phyloP scores from a whole-genome alignment of 1,140 invertebrate species.

The Macrosteles quadrilineatus region DNA sequence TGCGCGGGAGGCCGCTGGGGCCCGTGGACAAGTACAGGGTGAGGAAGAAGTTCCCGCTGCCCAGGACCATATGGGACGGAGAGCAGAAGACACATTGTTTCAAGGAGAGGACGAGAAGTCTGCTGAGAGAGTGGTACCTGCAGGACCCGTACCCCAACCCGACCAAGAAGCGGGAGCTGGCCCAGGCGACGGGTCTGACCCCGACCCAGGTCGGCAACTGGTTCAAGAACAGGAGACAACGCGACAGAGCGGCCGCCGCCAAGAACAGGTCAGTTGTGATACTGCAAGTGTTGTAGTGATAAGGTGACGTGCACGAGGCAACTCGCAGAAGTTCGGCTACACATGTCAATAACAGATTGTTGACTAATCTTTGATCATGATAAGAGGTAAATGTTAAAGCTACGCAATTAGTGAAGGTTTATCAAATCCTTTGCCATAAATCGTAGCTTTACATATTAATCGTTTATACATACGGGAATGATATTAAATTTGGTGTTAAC shows the following conservation, averaged over 20 bases:
- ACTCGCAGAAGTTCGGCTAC: no score
- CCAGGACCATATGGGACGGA: slow-evolving; percentile 99
- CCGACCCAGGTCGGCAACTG: slow-evolving; percentile 99
- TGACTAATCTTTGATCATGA: no score
- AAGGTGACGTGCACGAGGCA: no score
- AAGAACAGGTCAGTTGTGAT: slow-evolving; percentile 83
- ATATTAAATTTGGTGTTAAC: no score
- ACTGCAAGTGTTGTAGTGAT: neutral
- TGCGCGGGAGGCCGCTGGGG: slow-evolving; percentile 91
- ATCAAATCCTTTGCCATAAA: no score
- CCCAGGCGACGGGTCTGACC: slow-evolving; percentile 95
- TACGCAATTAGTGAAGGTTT: no score
- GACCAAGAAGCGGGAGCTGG: slow-evolving; percentile 97
- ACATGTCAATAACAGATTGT: no score
- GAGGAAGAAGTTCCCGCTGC: slow-evolving; percentile 97
- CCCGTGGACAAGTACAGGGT: slow-evolving; percentile 99
- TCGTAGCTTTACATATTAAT: no score
- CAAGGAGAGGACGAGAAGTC: slow-evolving; percentile 94
- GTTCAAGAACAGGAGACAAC: slow-evolving; percentile 99
- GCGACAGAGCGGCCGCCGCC: slow-evolving; percentile 97
- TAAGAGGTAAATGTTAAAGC: no score
- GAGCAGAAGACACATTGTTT: slow-evolving; percentile 99
- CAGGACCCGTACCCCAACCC: slow-evolving; percentile 99
- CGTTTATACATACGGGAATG: no score
- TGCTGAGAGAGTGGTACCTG: slow-evolving; percentile 97